Evolutionary conservation across 2,113 vertebrate genomes (phyloP), one percentile per base, ranked within the genome.

Genomic region (Xiphorhynchus elegans): DNA sequence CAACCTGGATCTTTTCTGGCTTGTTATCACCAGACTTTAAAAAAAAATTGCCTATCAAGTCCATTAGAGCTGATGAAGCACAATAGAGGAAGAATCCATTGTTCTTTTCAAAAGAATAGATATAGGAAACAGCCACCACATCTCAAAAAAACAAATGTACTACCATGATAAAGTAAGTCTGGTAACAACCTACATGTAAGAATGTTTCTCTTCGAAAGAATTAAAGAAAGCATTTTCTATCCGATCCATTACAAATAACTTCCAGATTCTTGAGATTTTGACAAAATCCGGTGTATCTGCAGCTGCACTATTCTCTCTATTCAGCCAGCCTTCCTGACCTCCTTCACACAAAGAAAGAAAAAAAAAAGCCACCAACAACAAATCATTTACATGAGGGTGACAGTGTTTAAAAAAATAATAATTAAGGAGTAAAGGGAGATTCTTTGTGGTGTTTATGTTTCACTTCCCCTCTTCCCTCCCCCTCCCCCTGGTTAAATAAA

Each of bases 401-500:
- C 9, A 58, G 82, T 64, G 7, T 56, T 86, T 24, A 1, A 42
- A 55, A 55, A 77, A 49, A 59, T 3, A 31, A 24, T 11, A 40
- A 52, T 15, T 40, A 19, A 58, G 74, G n/a, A 70, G 5, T 1
- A 2, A 55, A 23, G 8, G 4, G 29, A 37, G 19, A 40, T 35
- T 67, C 26, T 84, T 56, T 46, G 31, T 31, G 20, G 31, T n/a
- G 50, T 37, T 68, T 60, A 29, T 15, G 1, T 13, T 52, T 76
- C 56, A 72, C 16, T 24, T 63, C 66, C 66, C 19, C 46, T 46
- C 19, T 17, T 17, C 44, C 18, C 17, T 6, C 6, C 9, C 7
- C 0, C 0, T 16, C 25, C 25, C 14, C 25, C 50, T 26, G 25
- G 0, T 31, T 74, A 39, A 82, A 60, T 9, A 58, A 49, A 68